A percentile compares a stretch with the other conserved stretches of the same genome.
Conservation (phyloP, 2,113 vertebrate species). For the Vidua macroura region DNA sequence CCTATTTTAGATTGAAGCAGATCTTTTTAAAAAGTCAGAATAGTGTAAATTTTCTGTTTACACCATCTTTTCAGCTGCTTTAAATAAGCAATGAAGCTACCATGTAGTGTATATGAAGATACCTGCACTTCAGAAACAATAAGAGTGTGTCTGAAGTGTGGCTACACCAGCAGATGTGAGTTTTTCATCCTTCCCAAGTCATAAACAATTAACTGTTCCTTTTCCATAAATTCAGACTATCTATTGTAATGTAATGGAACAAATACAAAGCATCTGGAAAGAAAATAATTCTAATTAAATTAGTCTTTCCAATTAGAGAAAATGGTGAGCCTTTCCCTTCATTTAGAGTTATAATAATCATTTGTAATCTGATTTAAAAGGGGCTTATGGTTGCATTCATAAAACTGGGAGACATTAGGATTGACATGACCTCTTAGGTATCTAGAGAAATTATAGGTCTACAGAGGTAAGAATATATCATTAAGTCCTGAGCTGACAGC, state of each 20-base stretch:
- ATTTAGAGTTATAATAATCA: conserved; percentile 63
- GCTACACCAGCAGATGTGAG: conserved; percentile 38
- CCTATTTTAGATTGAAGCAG: background rate
- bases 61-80: background rate
- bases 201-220: conserved; percentile 68
- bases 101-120: background rate
- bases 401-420: conserved; percentile 67
- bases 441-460: conserved; percentile 62
- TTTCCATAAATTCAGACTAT: conserved; percentile 40
- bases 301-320: conserved; percentile 71
- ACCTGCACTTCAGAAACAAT: background rate
- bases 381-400: conserved; percentile 62
- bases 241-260: conserved; percentile 60
- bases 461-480: conserved; percentile 54
- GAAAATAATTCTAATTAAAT: conserved; percentile 62
- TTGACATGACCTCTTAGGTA: conserved; percentile 68
- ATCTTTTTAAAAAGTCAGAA: background rate
- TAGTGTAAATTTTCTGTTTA: background rate
- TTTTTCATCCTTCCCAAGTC: conserved; percentile 57
- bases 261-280: conserved; percentile 67
- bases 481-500: conserved; percentile 49
- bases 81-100: background rate
- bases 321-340: conserved; percentile 22
- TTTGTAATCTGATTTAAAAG: conserved; percentile 68
- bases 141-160: conserved; percentile 24